Evolutionary conservation across 2,113 vertebrate genomes (phyloP).

Genomic region (Turdus rufiventris): DNA sequence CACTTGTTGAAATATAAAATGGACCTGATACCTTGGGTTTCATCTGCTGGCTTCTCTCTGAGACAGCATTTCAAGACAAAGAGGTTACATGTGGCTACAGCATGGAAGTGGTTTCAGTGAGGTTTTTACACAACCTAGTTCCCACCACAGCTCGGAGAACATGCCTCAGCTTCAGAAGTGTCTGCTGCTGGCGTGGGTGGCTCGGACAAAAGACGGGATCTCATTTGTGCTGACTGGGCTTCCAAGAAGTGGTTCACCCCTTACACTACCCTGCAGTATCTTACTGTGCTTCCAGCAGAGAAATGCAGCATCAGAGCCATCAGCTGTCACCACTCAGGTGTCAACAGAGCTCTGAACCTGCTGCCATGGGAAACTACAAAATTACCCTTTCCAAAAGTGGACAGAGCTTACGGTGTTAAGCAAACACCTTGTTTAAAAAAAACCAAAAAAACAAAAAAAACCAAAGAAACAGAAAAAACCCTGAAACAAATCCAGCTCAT

Average conservation of each 20-base stretch:
- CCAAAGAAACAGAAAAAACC: not conserved
- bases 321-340: accelerated
- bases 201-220: not conserved
- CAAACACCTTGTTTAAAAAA: not conserved
- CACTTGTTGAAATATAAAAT: slow-evolving; percentile 15
- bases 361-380: not conserved
- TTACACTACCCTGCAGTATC: not conserved
- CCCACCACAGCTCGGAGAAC: not conserved
- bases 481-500: accelerated
- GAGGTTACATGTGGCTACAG: not conserved
- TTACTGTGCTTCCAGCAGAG: not conserved
- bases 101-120: slow-evolving; percentile 29
- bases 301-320: not conserved
- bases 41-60: not conserved
- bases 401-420: not conserved
- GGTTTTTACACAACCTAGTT: slow-evolving; percentile 35
- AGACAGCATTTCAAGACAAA: slow-evolving; percentile 17
- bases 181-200: not conserved
- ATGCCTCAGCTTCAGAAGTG: not conserved
- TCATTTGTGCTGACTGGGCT: not conserved
- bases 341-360: not conserved
- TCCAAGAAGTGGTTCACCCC: not conserved
- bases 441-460: not conserved
- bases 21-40: not conserved
- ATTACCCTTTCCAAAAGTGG: not conserved